Evolutionary conservation across 1,140 invertebrate species (phyloP).

Genomic region (Hycleus phaleratus): DNA sequence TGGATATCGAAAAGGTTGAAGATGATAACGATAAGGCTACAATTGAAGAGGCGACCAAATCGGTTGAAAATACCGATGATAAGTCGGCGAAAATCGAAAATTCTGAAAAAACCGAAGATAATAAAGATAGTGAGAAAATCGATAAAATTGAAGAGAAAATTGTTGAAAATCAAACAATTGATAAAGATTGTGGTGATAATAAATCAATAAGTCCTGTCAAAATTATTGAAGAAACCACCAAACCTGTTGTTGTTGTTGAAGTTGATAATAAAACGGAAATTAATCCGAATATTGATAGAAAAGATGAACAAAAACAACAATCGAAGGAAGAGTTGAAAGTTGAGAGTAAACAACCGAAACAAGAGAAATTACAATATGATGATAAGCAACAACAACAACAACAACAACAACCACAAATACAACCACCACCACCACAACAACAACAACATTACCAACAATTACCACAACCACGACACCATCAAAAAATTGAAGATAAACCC

Average conservation of each 20-base stretch:
- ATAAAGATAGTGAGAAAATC: conserved; percentile 5
- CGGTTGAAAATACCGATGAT: not conserved
- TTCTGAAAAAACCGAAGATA: no score
- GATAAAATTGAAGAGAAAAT: conserved; percentile 15
- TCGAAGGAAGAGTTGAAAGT: not conserved
- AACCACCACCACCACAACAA: conserved; percentile 24
- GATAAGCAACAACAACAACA: not conserved
- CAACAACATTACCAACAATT: conserved; percentile 28
- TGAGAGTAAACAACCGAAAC: not conserved
- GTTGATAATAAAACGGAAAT: not conserved
- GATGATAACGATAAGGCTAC: conserved; percentile 15
- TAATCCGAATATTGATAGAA: not conserved
- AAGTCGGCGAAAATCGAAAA: no score
- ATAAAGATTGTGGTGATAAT: not conserved
- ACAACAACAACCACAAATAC: conserved; percentile 13
- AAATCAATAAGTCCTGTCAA: not conserved
- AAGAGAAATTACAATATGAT: not conserved
- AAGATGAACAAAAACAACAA: conserved; percentile 12
- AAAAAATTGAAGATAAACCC: conserved; percentile 29
- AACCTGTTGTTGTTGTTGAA: not conserved
- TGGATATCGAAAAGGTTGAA: conserved; percentile 29
- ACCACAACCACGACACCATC: conserved; percentile 24
- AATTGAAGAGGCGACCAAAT: conserved; percentile 14
- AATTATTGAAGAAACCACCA: not conserved
- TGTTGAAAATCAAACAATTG: not conserved